Evolutionary conservation across 2,888 invertebrate species (phyloP).

Genomic region (Beris morrisii): DNA sequence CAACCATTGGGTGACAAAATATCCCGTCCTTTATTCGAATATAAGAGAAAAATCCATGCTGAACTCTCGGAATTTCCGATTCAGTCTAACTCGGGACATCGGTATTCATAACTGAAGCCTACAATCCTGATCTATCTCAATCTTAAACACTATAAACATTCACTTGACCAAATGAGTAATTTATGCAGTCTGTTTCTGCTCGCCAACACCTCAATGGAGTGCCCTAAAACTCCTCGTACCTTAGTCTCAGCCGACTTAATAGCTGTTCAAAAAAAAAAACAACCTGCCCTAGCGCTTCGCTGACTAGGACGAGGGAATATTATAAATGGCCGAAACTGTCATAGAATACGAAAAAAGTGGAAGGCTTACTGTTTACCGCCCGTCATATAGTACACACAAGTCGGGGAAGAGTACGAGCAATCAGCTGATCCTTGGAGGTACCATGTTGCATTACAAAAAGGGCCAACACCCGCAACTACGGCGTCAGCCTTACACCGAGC

Average conservation of each 20-base stretch:
- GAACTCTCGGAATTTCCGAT: too few species aligned
- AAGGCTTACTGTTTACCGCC: conserved; percentile 26
- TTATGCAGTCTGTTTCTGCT: conserved; percentile 35
- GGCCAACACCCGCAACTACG: conserved; percentile 35
- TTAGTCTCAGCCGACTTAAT: conserved; percentile 26
- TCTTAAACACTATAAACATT: conserved; percentile 37
- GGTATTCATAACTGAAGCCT: conserved; percentile 36
- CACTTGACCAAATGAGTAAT: conserved; percentile 40
- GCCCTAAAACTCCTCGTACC: conserved; percentile 20
- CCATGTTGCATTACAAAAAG: conserved; percentile 39
- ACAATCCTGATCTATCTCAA: conserved; percentile 38
- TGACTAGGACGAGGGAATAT: conserved; percentile 32
- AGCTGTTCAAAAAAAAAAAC: conserved; percentile 10
- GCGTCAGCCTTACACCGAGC: conserved; percentile 4
- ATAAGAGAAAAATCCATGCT: too few species aligned
- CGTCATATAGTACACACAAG: neutral
- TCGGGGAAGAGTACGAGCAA: conserved; percentile 27
- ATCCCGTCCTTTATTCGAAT: too few species aligned
- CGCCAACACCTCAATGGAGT: conserved; percentile 23
- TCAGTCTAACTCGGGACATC: conserved; percentile 11
- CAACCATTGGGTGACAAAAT: too few species aligned
- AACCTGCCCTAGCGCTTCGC: neutral
- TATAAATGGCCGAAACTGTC: conserved; percentile 39
- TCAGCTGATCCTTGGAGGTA: conserved; percentile 37
- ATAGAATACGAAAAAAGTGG: conserved; percentile 39